Base-by-base conservation (phyloP, 2,888 invertebrate species). In the Campoplex nolae region DNA sequence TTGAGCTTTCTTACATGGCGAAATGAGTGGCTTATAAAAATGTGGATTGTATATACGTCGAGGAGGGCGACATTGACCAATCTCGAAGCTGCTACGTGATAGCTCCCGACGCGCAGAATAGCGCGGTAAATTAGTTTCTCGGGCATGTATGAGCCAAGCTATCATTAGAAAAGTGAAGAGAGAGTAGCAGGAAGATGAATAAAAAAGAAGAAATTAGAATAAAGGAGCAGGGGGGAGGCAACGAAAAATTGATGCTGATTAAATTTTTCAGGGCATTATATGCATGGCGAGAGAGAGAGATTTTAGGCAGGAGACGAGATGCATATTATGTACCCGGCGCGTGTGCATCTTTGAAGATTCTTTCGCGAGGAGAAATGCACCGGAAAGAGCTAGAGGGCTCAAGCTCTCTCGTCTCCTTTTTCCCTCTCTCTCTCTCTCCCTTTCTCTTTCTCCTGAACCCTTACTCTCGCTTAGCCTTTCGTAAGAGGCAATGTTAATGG, bases 401-500 rank as follows among this genome's bases (percentile, higher is more conserved):
- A 32, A 23, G 23, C 56, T 56, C 45, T 48, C 70, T 35, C 58
- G 32, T 18, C 6, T 35, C 51, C 51, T 54, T 23, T 54, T 35
- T 77, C 51, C 38, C 74, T 6, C 42, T 42, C 38, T 38, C 38
- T 38, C 38, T 38, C 38, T 38, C 38, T 42, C 42, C 9, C 42
- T 42, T 9, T 42, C 42, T 23, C 11, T 45, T 11, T 18, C 48
- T 45, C 23, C 48, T 32, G 23, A 0, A 8, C 28, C 6, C 32
- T 54, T 51, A 51, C 32, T 28, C 65, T 70, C 70, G 35, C 78
- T 54, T 56, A 42, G n/a, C 23, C 51, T 68, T 73, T 74, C 80
- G 54, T 74, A 42, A 70, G 54, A 71, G 83, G 67, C 83, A 83
- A 83, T 80, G 80, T 84, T 91, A 92, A 92, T 91, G 89, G 91